Evolutionary conservation across 2,113 vertebrate genomes (phyloP), one percentile per base, ranked within the genome.

Genomic region (Macroglossus sobrinus): DNA sequence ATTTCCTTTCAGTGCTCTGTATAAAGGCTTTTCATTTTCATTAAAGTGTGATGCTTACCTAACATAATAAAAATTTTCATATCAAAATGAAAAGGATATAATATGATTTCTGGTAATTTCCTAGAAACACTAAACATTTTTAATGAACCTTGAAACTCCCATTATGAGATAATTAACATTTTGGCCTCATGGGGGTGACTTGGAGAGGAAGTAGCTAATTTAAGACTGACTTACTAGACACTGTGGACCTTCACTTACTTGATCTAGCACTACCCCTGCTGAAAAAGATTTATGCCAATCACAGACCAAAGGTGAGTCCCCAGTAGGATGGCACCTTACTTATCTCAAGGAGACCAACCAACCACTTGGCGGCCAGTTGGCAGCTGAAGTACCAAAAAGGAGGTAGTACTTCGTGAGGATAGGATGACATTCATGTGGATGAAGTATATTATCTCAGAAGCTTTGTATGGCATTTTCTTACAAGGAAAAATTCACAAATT

Each of bases 51-150:
- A n/a, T 74, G 40, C 7, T 72, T 22, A 33, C 6, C 16, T 76
- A 76, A 81, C 66, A 89, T 57, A 93, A 43, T 78, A 30, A 69
- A 64, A 16, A 40, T 38, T 21, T 55, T 43, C 26, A 85, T 9
- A 10, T 28, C 21, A 26, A 89, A 89, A 86, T 89, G 13, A 81
- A 92, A 81, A n/a, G 40, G 4, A 61, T 53, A 47, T 33, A 74
- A 76, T 38, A 22, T 2, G 4, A 0, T 84, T 80, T 45, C 69
- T 14, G 4, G 9, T 69, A 81, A 72, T 47, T 71, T 71, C 28
- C 10, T 33, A n/a, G 30, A 85, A 78, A 81, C 16, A 64, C 0
- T n/a, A 16, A 50, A 55, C 47, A 11, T 55, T 35, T 89, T 53
- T 18, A 66, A 33, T 30, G 35, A 85, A 55, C 4, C 30, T 43